Conservation (phyloP, 2,113 vertebrate species). For the Petrocephalus microphthalmus region DNA sequence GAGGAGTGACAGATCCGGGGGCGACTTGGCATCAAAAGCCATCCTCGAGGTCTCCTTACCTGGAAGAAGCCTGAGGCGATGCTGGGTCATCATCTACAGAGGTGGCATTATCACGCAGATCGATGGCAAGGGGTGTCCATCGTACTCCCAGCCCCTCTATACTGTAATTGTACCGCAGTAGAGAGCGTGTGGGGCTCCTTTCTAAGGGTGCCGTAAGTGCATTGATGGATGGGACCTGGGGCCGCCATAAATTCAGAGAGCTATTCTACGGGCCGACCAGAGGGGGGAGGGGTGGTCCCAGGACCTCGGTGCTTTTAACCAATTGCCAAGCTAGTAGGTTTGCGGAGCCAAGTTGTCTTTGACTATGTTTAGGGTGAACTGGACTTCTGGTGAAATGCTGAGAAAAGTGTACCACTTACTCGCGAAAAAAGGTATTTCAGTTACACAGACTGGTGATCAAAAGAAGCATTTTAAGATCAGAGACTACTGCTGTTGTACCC, state of each 20-base stretch:
- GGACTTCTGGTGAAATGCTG: background rate
- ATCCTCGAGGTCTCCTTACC: background rate
- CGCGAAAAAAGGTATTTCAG: background rate
- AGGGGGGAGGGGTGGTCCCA: background rate
- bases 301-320: background rate
- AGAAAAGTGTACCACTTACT: background rate
- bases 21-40: background rate
- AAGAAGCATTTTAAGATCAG: background rate
- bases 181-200: too few species aligned
- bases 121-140: background rate
- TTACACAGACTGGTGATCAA: background rate
- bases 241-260: too few species aligned
- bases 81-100: background rate
- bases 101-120: background rate
- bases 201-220: background rate
- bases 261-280: background rate
- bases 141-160: background rate
- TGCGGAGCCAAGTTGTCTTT: background rate
- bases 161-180: background rate
- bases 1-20: background rate
- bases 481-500: background rate
- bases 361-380: background rate
- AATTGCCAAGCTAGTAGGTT: background rate
- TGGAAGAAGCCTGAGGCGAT: background rate
- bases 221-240: background rate